phyloP scores from a whole-genome alignment of 2,797 vertebrate genomes.

The Lagocephalus sceleratus region DNA sequence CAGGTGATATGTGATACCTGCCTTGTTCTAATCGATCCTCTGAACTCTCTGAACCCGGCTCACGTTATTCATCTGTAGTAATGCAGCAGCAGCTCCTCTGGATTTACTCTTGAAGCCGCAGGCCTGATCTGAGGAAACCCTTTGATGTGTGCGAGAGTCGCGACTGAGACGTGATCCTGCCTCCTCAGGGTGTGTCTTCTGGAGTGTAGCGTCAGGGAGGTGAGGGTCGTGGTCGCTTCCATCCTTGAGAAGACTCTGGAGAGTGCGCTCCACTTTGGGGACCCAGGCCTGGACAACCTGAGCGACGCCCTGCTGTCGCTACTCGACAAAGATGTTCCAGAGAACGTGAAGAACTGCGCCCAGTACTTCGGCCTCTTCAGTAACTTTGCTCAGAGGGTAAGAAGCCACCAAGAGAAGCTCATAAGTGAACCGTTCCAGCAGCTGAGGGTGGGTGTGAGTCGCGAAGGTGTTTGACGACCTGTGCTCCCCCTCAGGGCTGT shows the following conservation, averaged over 20 bases:
- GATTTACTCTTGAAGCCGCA: too few species aligned
- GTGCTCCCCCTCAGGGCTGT: slow-evolving; percentile 77
- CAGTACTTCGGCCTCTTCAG: slow-evolving; percentile 98
- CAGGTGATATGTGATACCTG: slow-evolving; percentile 25
- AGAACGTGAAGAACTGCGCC: slow-evolving; percentile 98
- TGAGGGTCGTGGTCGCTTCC: slow-evolving; percentile 93
- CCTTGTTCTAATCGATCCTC: slow-evolving; percentile 30
- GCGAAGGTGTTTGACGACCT: not conserved
- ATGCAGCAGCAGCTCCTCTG: too few species aligned
- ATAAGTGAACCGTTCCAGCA: not conserved
- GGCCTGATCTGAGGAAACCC: too few species aligned
- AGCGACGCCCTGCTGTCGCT: slow-evolving; percentile 88
- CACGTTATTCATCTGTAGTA: too few species aligned
- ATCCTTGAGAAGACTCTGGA: slow-evolving; percentile 96
- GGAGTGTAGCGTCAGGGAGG: slow-evolving; percentile 92
- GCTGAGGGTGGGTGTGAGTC: too few species aligned
- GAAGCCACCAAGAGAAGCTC: not conserved
- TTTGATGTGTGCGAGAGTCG: too few species aligned
- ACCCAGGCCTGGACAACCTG: slow-evolving; percentile 85
- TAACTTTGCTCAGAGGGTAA: slow-evolving; percentile 96
- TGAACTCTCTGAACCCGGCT: too few species aligned
- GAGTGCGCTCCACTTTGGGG: slow-evolving; percentile 91
- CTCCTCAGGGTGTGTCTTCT: slow-evolving; percentile 86
- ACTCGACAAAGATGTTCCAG: slow-evolving; percentile 95
- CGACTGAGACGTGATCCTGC: not conserved